phyloP scores from a whole-genome alignment of 2,113 vertebrate genomes.

The Prunella fulvescens region DNA sequence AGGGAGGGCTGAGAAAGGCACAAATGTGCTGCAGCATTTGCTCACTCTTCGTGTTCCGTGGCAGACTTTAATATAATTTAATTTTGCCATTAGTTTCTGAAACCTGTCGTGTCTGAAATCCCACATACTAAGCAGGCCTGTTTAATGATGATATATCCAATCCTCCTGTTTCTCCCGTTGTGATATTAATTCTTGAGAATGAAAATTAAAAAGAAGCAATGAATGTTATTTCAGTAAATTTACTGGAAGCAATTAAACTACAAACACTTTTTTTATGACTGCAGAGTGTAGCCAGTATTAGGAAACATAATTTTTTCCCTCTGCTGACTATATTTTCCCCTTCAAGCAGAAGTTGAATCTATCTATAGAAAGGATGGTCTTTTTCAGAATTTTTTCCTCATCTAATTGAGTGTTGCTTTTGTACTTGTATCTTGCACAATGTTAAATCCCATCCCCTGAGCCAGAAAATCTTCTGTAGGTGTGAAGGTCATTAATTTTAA shows the following conservation, averaged over 20 bases:
- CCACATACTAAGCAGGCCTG: not conserved
- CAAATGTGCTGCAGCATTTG: not conserved
- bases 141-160: slow-evolving; percentile 9
- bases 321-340: not conserved
- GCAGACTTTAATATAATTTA: slow-evolving; percentile 31
- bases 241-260: slow-evolving; percentile 38
- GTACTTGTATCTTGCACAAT: not conserved
- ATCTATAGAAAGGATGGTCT: not conserved
- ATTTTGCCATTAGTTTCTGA: slow-evolving; percentile 58
- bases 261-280: not conserved
- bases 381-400: not conserved
- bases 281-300: not conserved
- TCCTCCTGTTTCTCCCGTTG: not conserved
- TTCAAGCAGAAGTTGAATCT: not conserved
- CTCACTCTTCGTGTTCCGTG: not conserved
- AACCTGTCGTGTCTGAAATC: slow-evolving; percentile 29
- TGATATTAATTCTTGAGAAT: slow-evolving; percentile 12
- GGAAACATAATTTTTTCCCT: not conserved
- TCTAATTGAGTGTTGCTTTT: not conserved
- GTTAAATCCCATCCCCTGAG: slow-evolving; percentile 53
- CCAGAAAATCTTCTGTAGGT: slow-evolving; percentile 49
- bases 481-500: slow-evolving; percentile 73
- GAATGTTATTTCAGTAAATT: slow-evolving; percentile 7
- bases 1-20: not conserved
- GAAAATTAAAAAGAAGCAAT: not conserved